Evolutionary conservation across 2,113 vertebrate species (phyloP).

Genomic region (Tamias sibiricus): DNA sequence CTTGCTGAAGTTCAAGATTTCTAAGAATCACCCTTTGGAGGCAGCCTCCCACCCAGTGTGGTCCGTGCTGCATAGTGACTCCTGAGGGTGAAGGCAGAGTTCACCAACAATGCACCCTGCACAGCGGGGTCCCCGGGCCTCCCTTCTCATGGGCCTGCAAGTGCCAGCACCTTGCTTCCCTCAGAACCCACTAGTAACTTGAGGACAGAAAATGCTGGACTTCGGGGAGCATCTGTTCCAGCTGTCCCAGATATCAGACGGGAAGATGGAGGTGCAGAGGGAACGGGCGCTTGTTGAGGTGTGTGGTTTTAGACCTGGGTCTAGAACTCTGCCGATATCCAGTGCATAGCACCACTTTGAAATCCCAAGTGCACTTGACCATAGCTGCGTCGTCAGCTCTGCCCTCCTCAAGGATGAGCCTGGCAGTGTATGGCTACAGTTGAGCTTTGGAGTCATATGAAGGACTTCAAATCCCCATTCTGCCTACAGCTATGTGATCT

Average conservation of each 20-base stretch:
- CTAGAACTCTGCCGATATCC: neutral
- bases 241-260: neutral
- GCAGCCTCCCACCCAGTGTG: conserved; percentile 59
- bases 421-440: neutral
- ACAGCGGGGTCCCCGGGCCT: neutral
- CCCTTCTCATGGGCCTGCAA: neutral
- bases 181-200: neutral
- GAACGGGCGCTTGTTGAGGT: no score
- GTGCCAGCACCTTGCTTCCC: neutral
- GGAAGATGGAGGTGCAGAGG: neutral
- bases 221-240: neutral
- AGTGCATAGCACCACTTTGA: no score
- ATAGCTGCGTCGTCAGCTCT: accelerated
- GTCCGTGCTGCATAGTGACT: neutral
- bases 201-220: neutral
- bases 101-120: neutral
- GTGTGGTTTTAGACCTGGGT: neutral
- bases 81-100: neutral
- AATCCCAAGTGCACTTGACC: neutral
- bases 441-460: neutral
- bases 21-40: conserved; percentile 65
- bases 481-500: neutral
- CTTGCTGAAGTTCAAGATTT: conserved; percentile 47
- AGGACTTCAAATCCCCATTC: neutral
- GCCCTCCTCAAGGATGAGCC: neutral